Conservation (phyloP, 2,797 vertebrate species). For the Mycteria americana region DNA sequence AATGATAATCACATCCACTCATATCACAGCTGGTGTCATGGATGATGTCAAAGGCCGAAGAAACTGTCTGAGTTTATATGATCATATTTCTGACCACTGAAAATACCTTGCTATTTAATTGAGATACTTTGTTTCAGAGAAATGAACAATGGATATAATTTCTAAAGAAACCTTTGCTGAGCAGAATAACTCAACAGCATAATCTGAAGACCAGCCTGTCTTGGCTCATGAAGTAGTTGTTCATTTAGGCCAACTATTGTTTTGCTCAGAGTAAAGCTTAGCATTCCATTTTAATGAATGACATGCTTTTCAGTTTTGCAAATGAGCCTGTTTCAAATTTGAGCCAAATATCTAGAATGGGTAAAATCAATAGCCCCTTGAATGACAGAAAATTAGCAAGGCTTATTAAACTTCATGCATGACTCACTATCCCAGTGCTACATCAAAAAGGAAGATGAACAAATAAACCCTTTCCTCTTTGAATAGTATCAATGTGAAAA, state of each 20-base stretch:
- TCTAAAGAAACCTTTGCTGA: background rate
- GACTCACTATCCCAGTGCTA: background rate
- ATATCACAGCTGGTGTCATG: background rate
- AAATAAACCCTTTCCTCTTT: background rate
- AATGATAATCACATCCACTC: background rate
- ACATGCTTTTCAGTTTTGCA: background rate
- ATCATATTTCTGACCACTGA: background rate
- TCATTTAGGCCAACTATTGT: background rate
- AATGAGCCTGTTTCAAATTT: background rate
- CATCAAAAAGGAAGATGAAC: background rate
- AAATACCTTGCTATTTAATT: background rate
- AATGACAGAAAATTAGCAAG: slow-evolving; percentile 12
- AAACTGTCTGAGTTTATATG: background rate
- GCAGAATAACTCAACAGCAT: background rate
- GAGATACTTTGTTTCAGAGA: background rate
- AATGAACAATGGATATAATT: background rate
- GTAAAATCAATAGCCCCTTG: background rate
- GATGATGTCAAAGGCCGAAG: background rate
- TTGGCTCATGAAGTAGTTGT: background rate
- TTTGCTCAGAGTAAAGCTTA: background rate
- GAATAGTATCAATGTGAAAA: background rate
- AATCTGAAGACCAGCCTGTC: background rate
- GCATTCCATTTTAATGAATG: background rate
- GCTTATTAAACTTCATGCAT: background rate
- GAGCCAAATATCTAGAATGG: background rate